Base-by-base conservation (phyloP, 2,888 invertebrate species). In the Chrysopilus asiliformis region DNA sequence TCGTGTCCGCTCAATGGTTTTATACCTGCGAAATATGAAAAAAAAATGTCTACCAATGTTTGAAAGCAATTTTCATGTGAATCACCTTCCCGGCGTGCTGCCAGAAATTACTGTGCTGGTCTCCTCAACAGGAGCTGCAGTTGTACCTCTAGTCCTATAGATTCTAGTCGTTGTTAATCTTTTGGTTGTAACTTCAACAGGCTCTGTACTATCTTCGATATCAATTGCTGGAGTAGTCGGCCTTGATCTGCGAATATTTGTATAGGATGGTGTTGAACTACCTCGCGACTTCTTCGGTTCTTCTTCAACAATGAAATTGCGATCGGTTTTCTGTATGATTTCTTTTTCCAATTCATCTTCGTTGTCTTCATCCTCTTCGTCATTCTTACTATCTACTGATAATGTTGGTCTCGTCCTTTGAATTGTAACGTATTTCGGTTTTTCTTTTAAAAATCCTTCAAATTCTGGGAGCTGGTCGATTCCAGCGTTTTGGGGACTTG, bases 371-470 rank as follows among this genome's bases (percentile, higher is more conserved):
- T 46, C 50, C n/a, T 35, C 41, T 9, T 48, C 45, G 4, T 49
- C 47, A 10, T 50, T 51, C 2, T 53, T 51, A 5, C 57, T 57
- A 14, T 52, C 50, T 3, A 61, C 55, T 0, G 50, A 39, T 49
- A 68, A 51, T 40, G 65, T 46, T 45, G 68, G 70, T 44, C 72
- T 65, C 39, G 67, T 70, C 48, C 79, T 64, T 48, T 71, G 67
- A 26, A 81, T 76, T 3, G 77, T 78, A 3, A 76, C 74, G 49
- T 80, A 80, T 51, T 76, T 73, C 2, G 75, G 75, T 42, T 67
- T 64, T 36, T 66, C 66, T 49, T 59, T 63, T 3, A 62, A 52
- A 41, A 60, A 51, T 9, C 57, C 59, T 42, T 58, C 55, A 37
- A 58, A 58, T 34, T 65, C 64, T 4, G 58, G 44, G 2, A 58